phyloP scores from a whole-genome alignment of 1,140 invertebrate genomes.

The Nephila pilipes region DNA sequence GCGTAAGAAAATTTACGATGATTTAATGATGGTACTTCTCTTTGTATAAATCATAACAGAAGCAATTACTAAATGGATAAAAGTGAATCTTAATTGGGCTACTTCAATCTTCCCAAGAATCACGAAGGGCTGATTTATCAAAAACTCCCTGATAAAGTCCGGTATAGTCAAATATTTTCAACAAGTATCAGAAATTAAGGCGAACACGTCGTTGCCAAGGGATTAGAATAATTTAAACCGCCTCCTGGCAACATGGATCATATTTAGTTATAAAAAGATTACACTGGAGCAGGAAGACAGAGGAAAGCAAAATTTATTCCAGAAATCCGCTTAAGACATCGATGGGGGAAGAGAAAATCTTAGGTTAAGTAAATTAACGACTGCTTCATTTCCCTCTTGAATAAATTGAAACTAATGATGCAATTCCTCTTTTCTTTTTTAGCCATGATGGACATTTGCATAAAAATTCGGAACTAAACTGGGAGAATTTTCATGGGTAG shows the following conservation, averaged over 20 bases:
- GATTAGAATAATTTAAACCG: neutral
- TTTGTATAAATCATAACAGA: too few relatives aligned
- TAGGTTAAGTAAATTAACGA: constrained; percentile 43
- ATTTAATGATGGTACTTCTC: too few relatives aligned
- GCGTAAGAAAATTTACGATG: too few relatives aligned
- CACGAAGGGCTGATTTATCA: neutral
- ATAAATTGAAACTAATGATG: constrained; percentile 54
- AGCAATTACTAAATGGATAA: too few relatives aligned
- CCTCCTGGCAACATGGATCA: neutral
- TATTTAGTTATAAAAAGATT: neutral
- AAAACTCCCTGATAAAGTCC: neutral
- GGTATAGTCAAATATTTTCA: neutral
- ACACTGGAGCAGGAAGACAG: neutral
- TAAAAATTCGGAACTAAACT: constrained; percentile 6
- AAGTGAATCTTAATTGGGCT: too few relatives aligned
- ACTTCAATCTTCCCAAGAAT: too few relatives aligned
- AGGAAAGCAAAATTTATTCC: neutral
- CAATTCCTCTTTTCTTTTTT: neutral
- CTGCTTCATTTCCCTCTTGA: constrained; percentile 19
- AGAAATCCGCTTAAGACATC: constrained; percentile 6
- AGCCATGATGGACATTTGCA: constrained; percentile 23
- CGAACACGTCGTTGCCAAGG: neutral
- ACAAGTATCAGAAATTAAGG: neutral
- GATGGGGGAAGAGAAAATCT: neutral
- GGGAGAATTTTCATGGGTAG: neutral